A percentile compares a stretch with the other conserved stretches of the same genome.
These are phyloP conservation scores for Axea sp. DNA, from an alignment of 2,888 invertebrate genomes.

Conservation along the genomic window DNA sequence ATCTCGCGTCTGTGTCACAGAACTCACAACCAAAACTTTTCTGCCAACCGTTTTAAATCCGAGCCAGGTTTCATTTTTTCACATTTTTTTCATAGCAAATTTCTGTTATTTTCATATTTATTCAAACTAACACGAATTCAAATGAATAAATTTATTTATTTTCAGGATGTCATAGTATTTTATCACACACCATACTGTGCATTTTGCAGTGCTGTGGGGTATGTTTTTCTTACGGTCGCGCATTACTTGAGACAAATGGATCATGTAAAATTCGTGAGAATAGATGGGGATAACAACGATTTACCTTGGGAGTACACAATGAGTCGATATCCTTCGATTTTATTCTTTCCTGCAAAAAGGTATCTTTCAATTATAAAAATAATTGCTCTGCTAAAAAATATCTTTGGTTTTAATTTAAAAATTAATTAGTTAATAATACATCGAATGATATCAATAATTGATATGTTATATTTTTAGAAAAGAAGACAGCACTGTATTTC, in stretches of 20 bases:
- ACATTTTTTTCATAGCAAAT: conserved; percentile 34
- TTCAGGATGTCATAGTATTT: conserved; percentile 87
- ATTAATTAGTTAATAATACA: no score
- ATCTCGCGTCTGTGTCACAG: conserved; percentile 81
- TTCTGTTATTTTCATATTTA: no score
- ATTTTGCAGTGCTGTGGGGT: conserved; percentile 86
- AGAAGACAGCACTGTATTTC: conserved; percentile 86
- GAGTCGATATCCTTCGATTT: conserved; percentile 87
- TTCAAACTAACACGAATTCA: no score
- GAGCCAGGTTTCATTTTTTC: conserved; percentile 80
- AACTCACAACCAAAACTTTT: conserved; percentile 85
- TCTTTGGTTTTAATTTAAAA: no score
- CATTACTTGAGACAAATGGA: conserved; percentile 82
- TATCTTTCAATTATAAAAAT: no score
- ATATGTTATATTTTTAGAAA: conserved; percentile 81
- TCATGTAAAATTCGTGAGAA: conserved; percentile 83
- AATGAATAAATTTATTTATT: no score
- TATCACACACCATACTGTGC: conserved; percentile 90
- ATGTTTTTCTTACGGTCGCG: conserved; percentile 85
- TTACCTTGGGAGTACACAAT: conserved; percentile 93
- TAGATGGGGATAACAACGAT: conserved; percentile 92
- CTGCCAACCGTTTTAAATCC: conserved; percentile 82
- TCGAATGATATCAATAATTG: no score
- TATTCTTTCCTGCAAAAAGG: conserved; percentile 89
- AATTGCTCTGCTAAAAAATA: no score